Evolutionary conservation across 2,113 vertebrate genomes (phyloP), one percentile per base, ranked within the genome.

Genomic region (Synodontis membranacea): DNA sequence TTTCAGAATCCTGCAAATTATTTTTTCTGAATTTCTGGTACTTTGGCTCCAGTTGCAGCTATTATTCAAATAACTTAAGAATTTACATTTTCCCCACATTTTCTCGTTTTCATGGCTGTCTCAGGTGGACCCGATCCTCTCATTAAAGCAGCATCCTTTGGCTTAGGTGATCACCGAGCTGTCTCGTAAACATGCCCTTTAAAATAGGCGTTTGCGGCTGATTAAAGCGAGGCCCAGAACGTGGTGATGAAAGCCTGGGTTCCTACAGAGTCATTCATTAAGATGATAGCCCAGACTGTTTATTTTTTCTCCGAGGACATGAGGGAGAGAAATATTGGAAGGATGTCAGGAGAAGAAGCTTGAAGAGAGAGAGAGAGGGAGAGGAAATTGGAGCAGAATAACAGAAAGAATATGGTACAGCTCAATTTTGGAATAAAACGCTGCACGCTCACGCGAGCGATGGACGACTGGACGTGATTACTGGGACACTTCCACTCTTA

Each of bases 161-260:
- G 44, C 72, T 79, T 84, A 64, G 78, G 21, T 84, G 68, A 89
- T 54, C 75, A 46, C 80, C 11, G 81, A 76, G 72, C 66, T 17
- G 50, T 86, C 78, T 75, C 19, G 28, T 62, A 62, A 70, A 87
- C 31, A 17, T 70, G 80, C 52, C 70, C 54, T 88, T 88, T 86
- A 86, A 70, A 82, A 74, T 44, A 34, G 68, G 68, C 44, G 46
- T 74, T 88, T 89, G 44, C 82, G n/a, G 68, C 54, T 82, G 83
- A 88, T 83, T 80, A 44, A 66, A 87, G 37, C 50, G 34, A 31
- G 85, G 28, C 60, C 80, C 66, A 44, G 81, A 60, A 84, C 68
- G 50, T 80, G 48, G 23, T 82, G 82, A 88, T 74, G 82, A 84
- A 86, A 14, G 34, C 31, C 31, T 39, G 37, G 60, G 60, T 48